These are phyloP conservation scores for Pseudomugil gertrudae DNA, from an alignment of 2,797 vertebrate species.

Conservation along the genomic window DNA sequence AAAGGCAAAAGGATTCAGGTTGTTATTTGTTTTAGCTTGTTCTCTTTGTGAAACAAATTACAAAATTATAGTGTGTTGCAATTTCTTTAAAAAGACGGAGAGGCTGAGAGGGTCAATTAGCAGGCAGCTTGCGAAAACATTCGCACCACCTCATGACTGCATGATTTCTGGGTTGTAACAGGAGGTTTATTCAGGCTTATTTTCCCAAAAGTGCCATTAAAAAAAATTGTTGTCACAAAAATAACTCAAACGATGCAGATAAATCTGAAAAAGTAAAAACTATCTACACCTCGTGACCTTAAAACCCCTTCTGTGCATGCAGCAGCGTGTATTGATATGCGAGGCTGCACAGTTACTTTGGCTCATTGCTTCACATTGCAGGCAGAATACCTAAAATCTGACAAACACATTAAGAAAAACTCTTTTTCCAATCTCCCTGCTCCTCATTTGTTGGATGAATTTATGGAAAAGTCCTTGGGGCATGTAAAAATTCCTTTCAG, in stretches of 20 bases:
- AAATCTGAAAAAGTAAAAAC: not conserved
- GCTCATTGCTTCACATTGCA: not conserved
- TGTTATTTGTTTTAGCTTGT: not conserved
- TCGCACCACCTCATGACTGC: not conserved
- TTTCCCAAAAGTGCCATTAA: not conserved
- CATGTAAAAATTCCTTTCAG: slow-evolving; percentile 37
- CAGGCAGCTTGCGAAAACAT: not conserved
- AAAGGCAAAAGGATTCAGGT: not conserved
- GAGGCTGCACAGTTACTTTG: not conserved
- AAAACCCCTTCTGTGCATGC: not conserved
- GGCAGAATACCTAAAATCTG: not conserved
- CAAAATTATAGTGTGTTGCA: too few species aligned
- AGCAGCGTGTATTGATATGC: not conserved
- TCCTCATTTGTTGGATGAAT: not conserved
- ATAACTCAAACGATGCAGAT: not conserved
- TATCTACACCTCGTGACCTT: not conserved
- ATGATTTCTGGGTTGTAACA: not conserved
- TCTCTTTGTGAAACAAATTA: not conserved
- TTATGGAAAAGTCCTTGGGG: slow-evolving; percentile 47
- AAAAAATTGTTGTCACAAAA: not conserved
- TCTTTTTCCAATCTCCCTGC: not conserved
- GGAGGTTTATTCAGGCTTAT: not conserved
- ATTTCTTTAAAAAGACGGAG: too few species aligned
- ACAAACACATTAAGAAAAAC: not conserved
- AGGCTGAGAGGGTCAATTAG: not conserved